These are phyloP conservation scores for Lasioglossum zephyrum DNA, from an alignment of 2,888 invertebrate species.

Conservation along the genomic window DNA sequence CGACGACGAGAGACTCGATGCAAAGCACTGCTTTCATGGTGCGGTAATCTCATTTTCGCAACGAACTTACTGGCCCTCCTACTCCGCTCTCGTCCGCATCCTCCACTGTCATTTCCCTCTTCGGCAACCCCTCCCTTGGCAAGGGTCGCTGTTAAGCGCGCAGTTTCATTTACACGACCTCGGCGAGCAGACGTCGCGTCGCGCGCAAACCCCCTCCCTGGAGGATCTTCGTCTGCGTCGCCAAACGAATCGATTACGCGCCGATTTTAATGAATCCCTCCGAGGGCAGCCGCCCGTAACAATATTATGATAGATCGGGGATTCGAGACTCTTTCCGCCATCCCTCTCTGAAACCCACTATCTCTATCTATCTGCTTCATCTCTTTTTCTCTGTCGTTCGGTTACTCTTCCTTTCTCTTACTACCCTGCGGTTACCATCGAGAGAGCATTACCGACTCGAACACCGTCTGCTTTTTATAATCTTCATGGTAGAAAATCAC, in stretches of 20 bases:
- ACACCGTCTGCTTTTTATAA: not conserved
- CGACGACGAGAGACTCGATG: conserved; percentile 70
- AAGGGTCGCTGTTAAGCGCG: conserved; percentile 60
- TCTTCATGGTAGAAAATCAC: conserved; percentile 1
- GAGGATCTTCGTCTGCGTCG: conserved; percentile 15
- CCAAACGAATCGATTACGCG: conserved; percentile 11
- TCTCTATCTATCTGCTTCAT: not conserved
- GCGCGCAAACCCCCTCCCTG: not conserved
- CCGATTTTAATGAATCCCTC: conserved; percentile 3
- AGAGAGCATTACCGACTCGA: not conserved
- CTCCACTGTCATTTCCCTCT: conserved; percentile 60
- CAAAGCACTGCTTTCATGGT: conserved; percentile 79
- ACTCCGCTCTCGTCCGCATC: conserved; percentile 5
- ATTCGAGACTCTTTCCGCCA: not conserved
- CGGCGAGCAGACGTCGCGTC: conserved; percentile 17
- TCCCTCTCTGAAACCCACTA: not conserved
- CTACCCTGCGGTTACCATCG: not conserved
- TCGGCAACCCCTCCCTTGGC: conserved; percentile 15
- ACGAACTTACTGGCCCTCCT: conserved; percentile 73
- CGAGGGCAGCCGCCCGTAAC: not conserved
- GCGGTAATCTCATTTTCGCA: conserved; percentile 79
- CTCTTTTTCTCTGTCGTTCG: not conserved
- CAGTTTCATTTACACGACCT: conserved; percentile 71
- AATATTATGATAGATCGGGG: conserved; percentile 7
- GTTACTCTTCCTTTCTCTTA: not conserved